These are phyloP conservation scores for Megalopta genalis DNA, from an alignment of 1,140 invertebrate genomes.

Conservation along the genomic window DNA sequence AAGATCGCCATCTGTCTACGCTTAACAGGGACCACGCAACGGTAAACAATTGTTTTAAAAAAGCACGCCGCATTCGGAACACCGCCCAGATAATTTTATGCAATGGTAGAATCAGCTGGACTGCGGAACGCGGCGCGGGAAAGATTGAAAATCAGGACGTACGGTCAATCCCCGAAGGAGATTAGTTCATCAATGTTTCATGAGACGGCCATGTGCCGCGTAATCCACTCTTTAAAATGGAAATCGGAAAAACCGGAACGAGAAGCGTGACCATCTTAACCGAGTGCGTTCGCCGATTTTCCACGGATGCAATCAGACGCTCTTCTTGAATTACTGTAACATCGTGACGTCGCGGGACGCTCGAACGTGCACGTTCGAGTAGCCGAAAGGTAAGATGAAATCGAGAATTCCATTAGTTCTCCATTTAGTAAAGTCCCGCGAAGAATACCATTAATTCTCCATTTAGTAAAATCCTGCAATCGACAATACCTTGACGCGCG, in stretches of 20 bases:
- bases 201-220: constrained; percentile 43
- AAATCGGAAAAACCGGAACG: constrained; percentile 41
- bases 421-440: too few species aligned
- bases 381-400: too few species aligned
- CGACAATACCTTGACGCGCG: too few species aligned
- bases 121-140: not conserved
- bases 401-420: too few species aligned
- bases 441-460: too few species aligned
- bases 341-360: too few species aligned
- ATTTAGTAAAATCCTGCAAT: too few species aligned
- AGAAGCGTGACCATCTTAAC: not conserved
- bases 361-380: too few species aligned
- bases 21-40: too few species aligned
- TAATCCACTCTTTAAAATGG: constrained; percentile 61
- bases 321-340: not conserved
- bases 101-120: not conserved
- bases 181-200: constrained; percentile 66
- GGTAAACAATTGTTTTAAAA: too few species aligned
- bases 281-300: not conserved
- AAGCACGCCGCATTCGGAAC: too few species aligned
- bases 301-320: not conserved
- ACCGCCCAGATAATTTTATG: constrained; percentile 3
- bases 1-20: too few species aligned
- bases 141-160: constrained; percentile 55
- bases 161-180: constrained; percentile 35